phyloP scores from a whole-genome alignment of 2,888 invertebrate genomes.

The Phorcus lineatus region DNA sequence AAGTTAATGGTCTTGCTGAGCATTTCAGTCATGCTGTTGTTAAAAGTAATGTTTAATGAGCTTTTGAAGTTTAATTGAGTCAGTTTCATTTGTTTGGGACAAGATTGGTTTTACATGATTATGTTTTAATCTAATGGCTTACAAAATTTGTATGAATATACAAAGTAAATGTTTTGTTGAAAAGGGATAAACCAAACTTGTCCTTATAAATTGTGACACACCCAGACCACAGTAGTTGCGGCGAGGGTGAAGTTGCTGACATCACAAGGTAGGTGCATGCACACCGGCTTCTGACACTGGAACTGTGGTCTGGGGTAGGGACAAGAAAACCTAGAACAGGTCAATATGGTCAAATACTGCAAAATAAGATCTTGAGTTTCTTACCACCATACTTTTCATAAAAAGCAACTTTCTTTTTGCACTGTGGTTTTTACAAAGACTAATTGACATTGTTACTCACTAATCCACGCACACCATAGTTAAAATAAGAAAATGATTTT shows the following conservation, averaged over 20 bases:
- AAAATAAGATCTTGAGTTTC: not conserved
- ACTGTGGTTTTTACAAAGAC: no score
- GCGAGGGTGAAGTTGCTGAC: not conserved
- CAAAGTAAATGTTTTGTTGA: no score
- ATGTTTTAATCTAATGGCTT: not conserved
- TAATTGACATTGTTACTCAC: no score
- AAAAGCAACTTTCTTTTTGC: no score
- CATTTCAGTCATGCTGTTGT: not conserved
- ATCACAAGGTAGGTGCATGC: constrained; percentile 18
- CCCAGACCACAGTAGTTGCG: constrained; percentile 9
- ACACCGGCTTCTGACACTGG: not conserved
- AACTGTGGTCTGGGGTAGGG: constrained; percentile 21
- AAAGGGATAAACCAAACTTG: not conserved
- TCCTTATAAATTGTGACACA: not conserved
- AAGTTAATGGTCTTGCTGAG: not conserved
- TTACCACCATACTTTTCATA: no score
- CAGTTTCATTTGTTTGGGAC: not conserved
- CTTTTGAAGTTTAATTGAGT: not conserved
- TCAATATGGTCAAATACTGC: not conserved
- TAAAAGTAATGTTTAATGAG: not conserved
- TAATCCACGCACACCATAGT: no score
- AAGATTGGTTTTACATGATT: not conserved
- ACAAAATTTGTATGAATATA: no score
- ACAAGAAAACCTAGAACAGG: not conserved
- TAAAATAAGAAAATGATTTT: no score